Evolutionary conservation across 2,888 invertebrate genomes (phyloP).

Genomic region (Parochlus steinenii): DNA sequence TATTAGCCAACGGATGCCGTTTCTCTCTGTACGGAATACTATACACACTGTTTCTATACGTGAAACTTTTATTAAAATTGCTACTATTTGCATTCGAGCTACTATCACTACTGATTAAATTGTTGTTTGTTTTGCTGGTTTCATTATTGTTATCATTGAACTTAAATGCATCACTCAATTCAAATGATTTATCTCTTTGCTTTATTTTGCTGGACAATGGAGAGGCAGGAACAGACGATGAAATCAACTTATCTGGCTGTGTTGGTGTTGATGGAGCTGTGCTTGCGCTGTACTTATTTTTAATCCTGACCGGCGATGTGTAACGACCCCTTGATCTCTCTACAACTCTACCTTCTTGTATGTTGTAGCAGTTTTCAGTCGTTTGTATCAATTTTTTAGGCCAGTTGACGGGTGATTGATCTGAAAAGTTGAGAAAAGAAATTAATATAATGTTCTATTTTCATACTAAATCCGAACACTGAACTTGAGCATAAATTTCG

Average conservation of each 20-base stretch:
- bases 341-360: constrained; percentile 12
- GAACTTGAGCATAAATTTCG: too few relatives aligned
- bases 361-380: constrained; percentile 13
- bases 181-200: not conserved
- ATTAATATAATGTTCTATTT: too few relatives aligned
- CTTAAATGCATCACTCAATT: not conserved
- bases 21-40: constrained; percentile 11
- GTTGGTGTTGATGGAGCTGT: constrained; percentile 5
- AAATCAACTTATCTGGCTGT: too few relatives aligned
- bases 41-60: too few relatives aligned
- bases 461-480: too few relatives aligned
- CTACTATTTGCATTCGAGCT: not conserved
- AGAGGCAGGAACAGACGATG: constrained; percentile 5
- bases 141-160: not conserved
- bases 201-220: not conserved
- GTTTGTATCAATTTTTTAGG: constrained; percentile 9
- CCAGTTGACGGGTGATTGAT: constrained; percentile 7
- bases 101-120: not conserved
- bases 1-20: constrained; percentile 13
- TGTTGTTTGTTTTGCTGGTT: not conserved
- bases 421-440: too few relatives aligned
- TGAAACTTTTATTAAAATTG: too few relatives aligned
- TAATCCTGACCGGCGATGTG: constrained; percentile 12
- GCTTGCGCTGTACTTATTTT: constrained; percentile 11
- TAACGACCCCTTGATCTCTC: constrained; percentile 8